These are phyloP conservation scores for Tetragnatha montana DNA, from an alignment of 2,888 invertebrate genomes.

Conservation along the genomic window DNA sequence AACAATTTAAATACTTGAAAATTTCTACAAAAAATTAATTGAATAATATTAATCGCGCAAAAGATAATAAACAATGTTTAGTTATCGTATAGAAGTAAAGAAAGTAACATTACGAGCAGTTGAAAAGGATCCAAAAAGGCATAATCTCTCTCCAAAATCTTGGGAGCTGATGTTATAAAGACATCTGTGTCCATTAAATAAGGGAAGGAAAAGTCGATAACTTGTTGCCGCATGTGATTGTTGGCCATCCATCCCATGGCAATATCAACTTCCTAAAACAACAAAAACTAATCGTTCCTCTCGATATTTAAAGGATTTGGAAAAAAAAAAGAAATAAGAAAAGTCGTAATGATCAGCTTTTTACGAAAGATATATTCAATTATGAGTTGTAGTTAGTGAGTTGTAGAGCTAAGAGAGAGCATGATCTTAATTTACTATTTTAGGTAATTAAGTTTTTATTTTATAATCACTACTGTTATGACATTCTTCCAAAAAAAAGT, in stretches of 20 bases:
- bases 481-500: too few relatives aligned
- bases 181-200: slow-evolving; percentile 16
- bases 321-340: too few relatives aligned
- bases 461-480: too few relatives aligned
- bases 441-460: too few relatives aligned
- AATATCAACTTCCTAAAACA: slow-evolving; percentile 42
- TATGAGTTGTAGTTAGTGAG: too few relatives aligned
- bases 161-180: slow-evolving; percentile 31
- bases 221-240: background rate
- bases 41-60: background rate
- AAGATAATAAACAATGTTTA: background rate
- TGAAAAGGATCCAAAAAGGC: slow-evolving; percentile 45
- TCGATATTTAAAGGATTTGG: background rate
- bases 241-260: slow-evolving; percentile 25
- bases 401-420: too few relatives aligned
- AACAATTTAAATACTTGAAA: too few relatives aligned
- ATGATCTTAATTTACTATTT: too few relatives aligned
- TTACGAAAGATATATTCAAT: too few relatives aligned
- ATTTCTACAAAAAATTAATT: too few relatives aligned
- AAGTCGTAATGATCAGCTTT: too few relatives aligned
- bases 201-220: slow-evolving; percentile 37
- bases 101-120: background rate
- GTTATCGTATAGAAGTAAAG: background rate
- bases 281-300: background rate
- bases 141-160: background rate